Evolutionary conservation across 2,888 invertebrate species (phyloP), one percentile per base, ranked within the genome.

Genomic region (Gnatocerus cornutus): DNA sequence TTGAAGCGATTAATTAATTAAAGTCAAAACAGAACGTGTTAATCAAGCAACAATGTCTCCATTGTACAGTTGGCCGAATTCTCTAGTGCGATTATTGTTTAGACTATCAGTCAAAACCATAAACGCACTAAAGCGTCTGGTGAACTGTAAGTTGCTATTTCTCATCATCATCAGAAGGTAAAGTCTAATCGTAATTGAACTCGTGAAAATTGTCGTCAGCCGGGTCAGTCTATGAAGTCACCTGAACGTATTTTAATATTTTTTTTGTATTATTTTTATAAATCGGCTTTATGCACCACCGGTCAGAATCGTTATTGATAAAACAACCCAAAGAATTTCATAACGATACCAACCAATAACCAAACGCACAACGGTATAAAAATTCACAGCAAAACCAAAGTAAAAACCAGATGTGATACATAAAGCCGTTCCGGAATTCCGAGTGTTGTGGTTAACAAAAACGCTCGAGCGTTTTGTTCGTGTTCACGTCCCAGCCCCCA

Each of bases 221-320:
- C 83, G 83, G 83, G 83, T 83, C 83, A 83, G 83, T 83, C 83
- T 83, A 82, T 78, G 78, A 79, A 80, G 77, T 80, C 81, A 78
- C 79, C 77, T 75, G 77, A 77, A 77, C 74, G 71, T 64, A 21
- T 55, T 45, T 46, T 43, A 5, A 56, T 33, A 12, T 71, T 74
- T 72, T 74, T 74, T 61, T 75, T 76, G 78, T 77, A 78, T 79
- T 77, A 74, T 53, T 53, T 12, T 53, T 13, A 21, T 21, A 37
- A 9, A 7, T 14, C 21, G 69, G 69, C 72, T 61, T 67, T 70
- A 67, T 48, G 65, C 71, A 73, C 14, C 71, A 58, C 68, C 14
- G 14, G 7, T 43, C 43, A 27, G 5, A 33, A 14, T 41, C 46
- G 16, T 16, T 12, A 12, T 43, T 12, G 10, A 43, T 7, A 21